phyloP scores from a whole-genome alignment of 2,797 vertebrate species.

The Eurystomus glaucurus region DNA sequence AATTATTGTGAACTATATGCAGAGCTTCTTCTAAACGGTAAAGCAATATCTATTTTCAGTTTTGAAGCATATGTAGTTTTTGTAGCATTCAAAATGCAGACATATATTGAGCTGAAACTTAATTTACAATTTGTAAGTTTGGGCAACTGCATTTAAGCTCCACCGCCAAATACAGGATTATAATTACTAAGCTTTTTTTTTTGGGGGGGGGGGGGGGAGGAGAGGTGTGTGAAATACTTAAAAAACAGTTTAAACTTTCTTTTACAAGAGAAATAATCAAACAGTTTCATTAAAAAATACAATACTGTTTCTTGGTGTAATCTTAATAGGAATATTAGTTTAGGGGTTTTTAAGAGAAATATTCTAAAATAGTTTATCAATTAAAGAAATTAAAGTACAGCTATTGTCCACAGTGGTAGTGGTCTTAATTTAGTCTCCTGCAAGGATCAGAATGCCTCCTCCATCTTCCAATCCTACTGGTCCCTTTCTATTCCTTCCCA shows the following conservation, averaged over 20 bases:
- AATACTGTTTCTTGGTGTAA: neutral
- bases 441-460: neutral
- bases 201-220: rapidly evolving
- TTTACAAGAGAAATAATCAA: neutral
- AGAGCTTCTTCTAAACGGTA: neutral
- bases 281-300: neutral
- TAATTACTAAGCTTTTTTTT: neutral
- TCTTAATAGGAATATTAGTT: neutral
- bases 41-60: neutral
- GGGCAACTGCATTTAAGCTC: neutral
- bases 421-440: neutral
- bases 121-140: neutral
- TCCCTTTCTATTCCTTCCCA: neutral
- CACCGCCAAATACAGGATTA: neutral
- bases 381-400: neutral
- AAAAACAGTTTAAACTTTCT: neutral
- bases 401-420: neutral
- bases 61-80: neutral
- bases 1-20: neutral
- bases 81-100: neutral
- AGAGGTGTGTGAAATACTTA: neutral
- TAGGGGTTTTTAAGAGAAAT: neutral
- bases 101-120: neutral
- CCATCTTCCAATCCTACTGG: neutral
- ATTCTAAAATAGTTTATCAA: neutral